Evolutionary conservation across 2,888 invertebrate genomes (phyloP).

Genomic region (Trisateles emortualis): DNA sequence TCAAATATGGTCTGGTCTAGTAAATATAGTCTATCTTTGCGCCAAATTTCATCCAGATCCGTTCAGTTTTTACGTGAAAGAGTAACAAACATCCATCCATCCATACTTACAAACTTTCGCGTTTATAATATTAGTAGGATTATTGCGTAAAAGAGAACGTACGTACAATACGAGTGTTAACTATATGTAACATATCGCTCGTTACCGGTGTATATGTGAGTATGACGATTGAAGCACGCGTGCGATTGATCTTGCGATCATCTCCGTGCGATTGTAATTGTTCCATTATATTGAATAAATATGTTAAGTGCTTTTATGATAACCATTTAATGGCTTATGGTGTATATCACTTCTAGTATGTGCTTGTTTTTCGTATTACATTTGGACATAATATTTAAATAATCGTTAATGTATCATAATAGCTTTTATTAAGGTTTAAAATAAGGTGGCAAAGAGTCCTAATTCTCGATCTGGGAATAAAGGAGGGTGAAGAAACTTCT

Average conservation of each 20-base stretch:
- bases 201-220: slow-evolving; percentile 26
- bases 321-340: slow-evolving; percentile 14
- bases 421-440: neutral
- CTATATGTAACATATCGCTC: slow-evolving; percentile 18
- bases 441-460: neutral
- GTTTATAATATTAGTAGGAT: too few relatives aligned
- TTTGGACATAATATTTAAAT: too few relatives aligned
- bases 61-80: too few relatives aligned
- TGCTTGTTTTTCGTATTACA: neutral
- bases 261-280: slow-evolving; percentile 19
- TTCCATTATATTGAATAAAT: slow-evolving; percentile 30
- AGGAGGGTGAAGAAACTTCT: too few relatives aligned
- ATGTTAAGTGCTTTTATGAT: slow-evolving; percentile 37
- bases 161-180: neutral
- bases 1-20: too few relatives aligned
- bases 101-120: too few relatives aligned
- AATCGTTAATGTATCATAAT: neutral
- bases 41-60: too few relatives aligned
- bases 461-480: neutral
- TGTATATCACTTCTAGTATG: slow-evolving; percentile 7
- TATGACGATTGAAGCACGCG: slow-evolving; percentile 26
- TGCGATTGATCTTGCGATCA: slow-evolving; percentile 30
- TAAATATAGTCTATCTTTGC: too few relatives aligned
- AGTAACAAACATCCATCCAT: too few relatives aligned
- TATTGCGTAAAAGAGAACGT: neutral